Conservation (phyloP, 2,888 invertebrate genomes). For the Agelastica alni region DNA sequence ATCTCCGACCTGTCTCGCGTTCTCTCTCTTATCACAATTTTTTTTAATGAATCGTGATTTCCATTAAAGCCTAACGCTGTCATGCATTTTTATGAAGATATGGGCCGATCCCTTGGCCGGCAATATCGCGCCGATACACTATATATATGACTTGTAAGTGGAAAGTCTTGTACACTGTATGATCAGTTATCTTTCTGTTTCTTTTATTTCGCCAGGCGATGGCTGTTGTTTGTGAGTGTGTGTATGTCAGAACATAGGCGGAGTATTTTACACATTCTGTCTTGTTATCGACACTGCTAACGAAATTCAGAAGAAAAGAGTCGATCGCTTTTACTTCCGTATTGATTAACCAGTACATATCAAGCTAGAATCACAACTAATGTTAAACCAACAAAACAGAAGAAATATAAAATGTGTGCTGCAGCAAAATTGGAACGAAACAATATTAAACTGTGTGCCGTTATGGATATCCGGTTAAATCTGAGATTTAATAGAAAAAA, state of each 20-base stretch:
- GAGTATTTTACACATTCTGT: background rate
- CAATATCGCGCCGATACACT: slow-evolving; percentile 37
- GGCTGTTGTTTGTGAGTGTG: slow-evolving; percentile 6
- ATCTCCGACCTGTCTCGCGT: slow-evolving; percentile 13
- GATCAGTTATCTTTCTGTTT: slow-evolving; percentile 47
- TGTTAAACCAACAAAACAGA: too few species aligned
- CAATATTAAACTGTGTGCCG: too few species aligned
- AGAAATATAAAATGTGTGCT: too few species aligned
- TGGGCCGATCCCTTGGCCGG: slow-evolving; percentile 47
- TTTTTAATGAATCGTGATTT: slow-evolving; percentile 52
- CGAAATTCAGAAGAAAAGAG: too few species aligned
- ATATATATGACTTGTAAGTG: slow-evolving; percentile 50
- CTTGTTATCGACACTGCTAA: too few species aligned
- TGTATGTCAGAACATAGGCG: slow-evolving; percentile 19
- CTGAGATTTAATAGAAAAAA: too few species aligned
- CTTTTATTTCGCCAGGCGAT: slow-evolving; percentile 37
- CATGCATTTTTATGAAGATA: slow-evolving; percentile 49
- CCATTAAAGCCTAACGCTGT: slow-evolving; percentile 53
- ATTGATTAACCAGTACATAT: too few species aligned
- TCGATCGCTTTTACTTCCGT: too few species aligned
- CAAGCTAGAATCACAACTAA: too few species aligned
- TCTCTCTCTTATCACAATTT: slow-evolving; percentile 29
- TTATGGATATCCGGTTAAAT: too few species aligned
- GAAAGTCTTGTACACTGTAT: slow-evolving; percentile 48
- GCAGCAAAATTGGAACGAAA: too few species aligned